phyloP scores from a whole-genome alignment of 1,140 invertebrate genomes.

The Hypsibius dujardini region DNA sequence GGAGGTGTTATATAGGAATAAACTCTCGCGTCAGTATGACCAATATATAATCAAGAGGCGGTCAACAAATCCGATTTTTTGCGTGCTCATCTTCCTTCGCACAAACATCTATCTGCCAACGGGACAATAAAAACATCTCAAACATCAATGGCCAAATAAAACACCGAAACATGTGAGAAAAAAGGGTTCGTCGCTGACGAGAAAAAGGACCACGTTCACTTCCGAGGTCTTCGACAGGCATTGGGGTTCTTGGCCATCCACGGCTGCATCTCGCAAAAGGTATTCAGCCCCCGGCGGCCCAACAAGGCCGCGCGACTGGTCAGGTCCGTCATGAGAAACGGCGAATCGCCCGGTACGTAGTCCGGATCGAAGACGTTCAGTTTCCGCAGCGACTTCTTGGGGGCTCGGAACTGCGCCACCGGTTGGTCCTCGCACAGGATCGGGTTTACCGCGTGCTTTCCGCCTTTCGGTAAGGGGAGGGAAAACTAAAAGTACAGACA shows the following conservation, averaged over 20 bases:
- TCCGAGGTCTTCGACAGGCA: constrained; percentile 37
- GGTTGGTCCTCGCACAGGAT: constrained; percentile 69
- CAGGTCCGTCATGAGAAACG: constrained; percentile 67
- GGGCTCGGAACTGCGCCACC: constrained; percentile 57
- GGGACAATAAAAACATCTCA: neutral
- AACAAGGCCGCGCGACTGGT: constrained; percentile 71
- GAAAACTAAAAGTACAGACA: constrained; percentile 40
- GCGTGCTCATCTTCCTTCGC: neutral
- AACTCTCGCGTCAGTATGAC: no score
- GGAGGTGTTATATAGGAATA: no score
- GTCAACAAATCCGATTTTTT: neutral
- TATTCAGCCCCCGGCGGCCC: constrained; percentile 44
- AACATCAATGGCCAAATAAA: neutral
- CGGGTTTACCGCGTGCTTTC: constrained; percentile 78
- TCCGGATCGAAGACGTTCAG: constrained; percentile 69
- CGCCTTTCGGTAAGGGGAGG: constrained; percentile 65
- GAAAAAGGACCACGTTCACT: no score
- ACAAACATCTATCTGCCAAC: neutral
- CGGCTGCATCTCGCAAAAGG: constrained; percentile 42
- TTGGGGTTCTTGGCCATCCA: constrained; percentile 70
- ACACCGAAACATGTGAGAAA: neutral
- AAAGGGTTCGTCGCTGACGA: no score
- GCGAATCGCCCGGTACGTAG: constrained; percentile 58
- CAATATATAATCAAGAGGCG: neutral
- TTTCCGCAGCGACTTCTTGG: constrained; percentile 54